Conservation (phyloP, 2,888 invertebrate species). For the Parnassius apollo region DNA sequence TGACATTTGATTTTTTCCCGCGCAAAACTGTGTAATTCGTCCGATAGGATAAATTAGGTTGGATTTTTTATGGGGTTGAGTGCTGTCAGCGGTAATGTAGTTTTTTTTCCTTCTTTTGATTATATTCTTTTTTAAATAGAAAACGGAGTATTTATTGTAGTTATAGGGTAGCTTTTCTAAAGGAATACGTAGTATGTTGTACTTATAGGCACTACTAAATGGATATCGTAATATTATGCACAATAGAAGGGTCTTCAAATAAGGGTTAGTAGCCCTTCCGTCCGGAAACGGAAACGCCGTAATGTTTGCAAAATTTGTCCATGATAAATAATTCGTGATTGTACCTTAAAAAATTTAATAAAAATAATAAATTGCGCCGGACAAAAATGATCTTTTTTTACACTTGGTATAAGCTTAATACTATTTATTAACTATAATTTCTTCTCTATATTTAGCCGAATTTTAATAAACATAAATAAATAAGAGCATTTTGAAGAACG, state of each 20-base stretch:
- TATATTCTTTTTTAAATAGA: too few relatives aligned
- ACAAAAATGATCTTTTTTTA: too few relatives aligned
- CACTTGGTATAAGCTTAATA: too few relatives aligned
- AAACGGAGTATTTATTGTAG: too few relatives aligned
- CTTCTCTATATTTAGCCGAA: too few relatives aligned
- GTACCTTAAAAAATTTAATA: not conserved
- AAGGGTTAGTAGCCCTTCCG: conserved; percentile 41
- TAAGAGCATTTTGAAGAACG: conserved; percentile 16
- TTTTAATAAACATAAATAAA: too few relatives aligned
- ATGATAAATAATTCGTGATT: conserved; percentile 27
- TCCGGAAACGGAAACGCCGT: conserved; percentile 39
- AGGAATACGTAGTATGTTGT: too few relatives aligned
- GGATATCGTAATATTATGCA: too few relatives aligned
- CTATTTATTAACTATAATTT: too few relatives aligned
- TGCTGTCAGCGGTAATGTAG: conserved; percentile 41
- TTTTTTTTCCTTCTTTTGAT: conserved; percentile 3
- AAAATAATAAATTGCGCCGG: too few relatives aligned
- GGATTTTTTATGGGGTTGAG: conserved; percentile 46
- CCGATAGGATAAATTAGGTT: conserved; percentile 58
- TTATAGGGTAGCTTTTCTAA: too few relatives aligned
- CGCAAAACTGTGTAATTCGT: conserved; percentile 66
- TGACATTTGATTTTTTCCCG: conserved; percentile 74
- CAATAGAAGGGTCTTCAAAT: conserved; percentile 32
- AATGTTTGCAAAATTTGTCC: conserved; percentile 36
- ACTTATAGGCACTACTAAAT: too few relatives aligned